These are phyloP conservation scores for Apocheima hispidaria DNA, from an alignment of 2,888 invertebrate genomes.

Conservation along the genomic window DNA sequence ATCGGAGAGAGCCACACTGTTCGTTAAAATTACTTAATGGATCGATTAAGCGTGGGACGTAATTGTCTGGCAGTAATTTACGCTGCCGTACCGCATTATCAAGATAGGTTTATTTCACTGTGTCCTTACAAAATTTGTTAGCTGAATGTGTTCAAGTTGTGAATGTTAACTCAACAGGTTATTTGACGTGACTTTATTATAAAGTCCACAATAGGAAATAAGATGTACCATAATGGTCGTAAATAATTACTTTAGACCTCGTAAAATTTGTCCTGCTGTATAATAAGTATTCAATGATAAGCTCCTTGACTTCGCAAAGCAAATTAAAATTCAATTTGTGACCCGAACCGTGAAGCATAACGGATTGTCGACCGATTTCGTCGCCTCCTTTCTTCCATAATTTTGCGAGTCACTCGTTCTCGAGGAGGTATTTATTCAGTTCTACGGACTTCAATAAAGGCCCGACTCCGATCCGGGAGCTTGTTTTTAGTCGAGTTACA, in stretches of 20 bases:
- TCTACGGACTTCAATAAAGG: conserved; percentile 60
- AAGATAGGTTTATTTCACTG: conserved; percentile 42
- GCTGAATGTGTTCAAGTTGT: conserved; percentile 10
- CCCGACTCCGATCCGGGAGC: conserved; percentile 29
- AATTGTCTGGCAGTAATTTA: conserved; percentile 70
- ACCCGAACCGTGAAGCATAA: conserved; percentile 80
- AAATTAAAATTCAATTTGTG: conserved; percentile 85
- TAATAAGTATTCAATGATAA: conserved; percentile 81
- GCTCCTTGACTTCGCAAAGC: conserved; percentile 80
- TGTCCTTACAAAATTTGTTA: conserved; percentile 25
- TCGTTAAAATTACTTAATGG: conserved; percentile 81
- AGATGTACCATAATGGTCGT: conserved; percentile 32
- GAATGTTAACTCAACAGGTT: conserved; percentile 41
- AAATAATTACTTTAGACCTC: conserved; percentile 68
- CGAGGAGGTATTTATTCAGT: conserved; percentile 63
- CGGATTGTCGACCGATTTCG: conserved; percentile 80
- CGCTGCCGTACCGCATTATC: conserved; percentile 47
- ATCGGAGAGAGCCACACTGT: conserved; percentile 71
- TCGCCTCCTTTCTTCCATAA: conserved; percentile 79
- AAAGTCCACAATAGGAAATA: conserved; percentile 32
- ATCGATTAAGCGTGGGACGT: conserved; percentile 75
- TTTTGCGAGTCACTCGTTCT: conserved; percentile 73
- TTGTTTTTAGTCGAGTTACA: conserved; percentile 46
- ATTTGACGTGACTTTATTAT: conserved; percentile 33
- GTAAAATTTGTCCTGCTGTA: conserved; percentile 71